Evolutionary conservation across 2,888 invertebrate species (phyloP).

Genomic region (Melanostoma mellinum): DNA sequence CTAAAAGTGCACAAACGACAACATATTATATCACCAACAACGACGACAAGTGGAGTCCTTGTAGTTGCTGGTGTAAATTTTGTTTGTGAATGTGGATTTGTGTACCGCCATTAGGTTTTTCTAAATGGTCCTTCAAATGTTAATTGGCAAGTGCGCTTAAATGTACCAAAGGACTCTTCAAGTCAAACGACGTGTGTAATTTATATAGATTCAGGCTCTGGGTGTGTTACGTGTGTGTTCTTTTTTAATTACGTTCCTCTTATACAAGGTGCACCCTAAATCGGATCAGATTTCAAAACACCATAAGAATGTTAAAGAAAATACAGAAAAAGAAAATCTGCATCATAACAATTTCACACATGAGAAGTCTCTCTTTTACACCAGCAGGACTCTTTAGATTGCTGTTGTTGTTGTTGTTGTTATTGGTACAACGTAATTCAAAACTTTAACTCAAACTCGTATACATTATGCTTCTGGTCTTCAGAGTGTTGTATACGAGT

Average conservation of each 20-base stretch:
- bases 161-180: constrained; percentile 68
- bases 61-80: constrained; percentile 31
- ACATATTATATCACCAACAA: constrained; percentile 27
- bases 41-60: constrained; percentile 49
- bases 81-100: constrained; percentile 17
- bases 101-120: constrained; percentile 13
- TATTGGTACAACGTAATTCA: constrained; percentile 54
- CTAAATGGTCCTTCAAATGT: constrained; percentile 70
- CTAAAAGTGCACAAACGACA: constrained; percentile 47
- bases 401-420: constrained; percentile 32
- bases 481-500: constrained; percentile 41
- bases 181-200: constrained; percentile 58
- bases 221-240: constrained; percentile 15
- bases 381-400: constrained; percentile 24
- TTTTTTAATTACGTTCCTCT: constrained; percentile 46
- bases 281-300: constrained; percentile 66
- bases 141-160: constrained; percentile 72
- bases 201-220: constrained; percentile 25
- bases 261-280: constrained; percentile 42
- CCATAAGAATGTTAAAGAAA: constrained; percentile 38
- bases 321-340: constrained; percentile 52
- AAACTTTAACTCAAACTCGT: constrained; percentile 48
- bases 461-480: constrained; percentile 67
- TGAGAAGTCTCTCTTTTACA: constrained; percentile 44
- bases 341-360: constrained; percentile 69